Evolutionary conservation across 1,140 invertebrate genomes (phyloP).

Genomic region (Atta texana): DNA sequence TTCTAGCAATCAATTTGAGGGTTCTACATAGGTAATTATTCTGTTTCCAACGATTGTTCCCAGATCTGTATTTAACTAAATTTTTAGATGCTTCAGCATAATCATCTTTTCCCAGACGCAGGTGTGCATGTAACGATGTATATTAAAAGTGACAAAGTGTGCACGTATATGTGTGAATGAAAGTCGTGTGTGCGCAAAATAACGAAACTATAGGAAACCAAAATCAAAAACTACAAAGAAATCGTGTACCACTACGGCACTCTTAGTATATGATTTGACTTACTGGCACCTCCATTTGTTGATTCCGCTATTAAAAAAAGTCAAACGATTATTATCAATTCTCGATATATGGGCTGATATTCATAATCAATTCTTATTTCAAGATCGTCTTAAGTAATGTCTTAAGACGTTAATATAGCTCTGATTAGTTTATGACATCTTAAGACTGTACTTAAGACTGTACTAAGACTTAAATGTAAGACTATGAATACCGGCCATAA

Average conservation of each 20-base stretch:
- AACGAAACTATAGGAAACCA: neutral
- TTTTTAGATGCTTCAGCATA: too few relatives aligned
- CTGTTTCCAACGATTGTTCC: too few relatives aligned
- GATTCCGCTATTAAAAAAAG: slow-evolving; percentile 90
- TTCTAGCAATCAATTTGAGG: too few relatives aligned
- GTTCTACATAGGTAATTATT: too few relatives aligned
- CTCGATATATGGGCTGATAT: slow-evolving; percentile 13
- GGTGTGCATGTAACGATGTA: slow-evolving; percentile 4
- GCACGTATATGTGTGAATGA: neutral
- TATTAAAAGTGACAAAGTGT: slow-evolving; percentile 8
- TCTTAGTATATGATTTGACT: slow-evolving; percentile 87
- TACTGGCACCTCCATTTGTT: slow-evolving; percentile 94
- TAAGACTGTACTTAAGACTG: too few relatives aligned
- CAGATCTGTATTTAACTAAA: too few relatives aligned
- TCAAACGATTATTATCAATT: slow-evolving; percentile 81
- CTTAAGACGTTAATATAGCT: too few relatives aligned
- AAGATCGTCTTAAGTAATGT: too few relatives aligned
- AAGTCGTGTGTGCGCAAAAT: neutral
- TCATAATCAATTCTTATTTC: too few relatives aligned
- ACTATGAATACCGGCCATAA: neutral
- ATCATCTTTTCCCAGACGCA: neutral
- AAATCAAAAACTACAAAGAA: slow-evolving; percentile 46
- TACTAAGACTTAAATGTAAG: too few relatives aligned
- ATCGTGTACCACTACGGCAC: slow-evolving; percentile 79
- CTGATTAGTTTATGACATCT: too few relatives aligned